Evolutionary conservation across 2,113 vertebrate genomes (phyloP).

Genomic region (Actenoides hombroni): DNA sequence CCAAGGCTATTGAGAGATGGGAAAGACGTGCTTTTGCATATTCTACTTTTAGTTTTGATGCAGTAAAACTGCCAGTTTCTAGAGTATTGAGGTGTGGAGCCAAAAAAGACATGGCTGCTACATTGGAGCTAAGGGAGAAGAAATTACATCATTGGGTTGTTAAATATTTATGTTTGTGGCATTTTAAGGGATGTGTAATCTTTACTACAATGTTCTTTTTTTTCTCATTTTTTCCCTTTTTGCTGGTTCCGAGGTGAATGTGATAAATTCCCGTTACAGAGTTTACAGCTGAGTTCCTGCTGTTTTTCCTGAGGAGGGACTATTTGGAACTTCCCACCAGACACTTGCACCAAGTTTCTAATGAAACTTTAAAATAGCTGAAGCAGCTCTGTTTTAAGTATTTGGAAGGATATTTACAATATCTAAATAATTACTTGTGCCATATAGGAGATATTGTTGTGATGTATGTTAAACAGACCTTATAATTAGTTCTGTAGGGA

Average conservation of each 20-base stretch:
- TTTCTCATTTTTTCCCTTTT: neutral
- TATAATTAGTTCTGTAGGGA: constrained; percentile 52
- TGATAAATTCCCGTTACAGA: neutral
- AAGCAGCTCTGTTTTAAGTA: constrained; percentile 9
- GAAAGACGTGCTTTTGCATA: neutral
- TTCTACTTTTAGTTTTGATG: neutral
- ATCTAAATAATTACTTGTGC: constrained; percentile 41
- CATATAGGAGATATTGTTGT: constrained; percentile 3
- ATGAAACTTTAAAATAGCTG: neutral
- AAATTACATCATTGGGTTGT: neutral
- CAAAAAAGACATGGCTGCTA: neutral
- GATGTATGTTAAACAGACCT: constrained; percentile 21
- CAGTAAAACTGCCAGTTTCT: neutral
- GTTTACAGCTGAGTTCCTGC: neutral
- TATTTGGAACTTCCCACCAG: neutral
- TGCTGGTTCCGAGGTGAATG: neutral
- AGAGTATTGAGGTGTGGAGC: neutral
- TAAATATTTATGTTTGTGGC: neutral
- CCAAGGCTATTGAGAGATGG: neutral
- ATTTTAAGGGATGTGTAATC: neutral
- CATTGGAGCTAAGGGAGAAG: neutral
- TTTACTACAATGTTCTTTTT: neutral
- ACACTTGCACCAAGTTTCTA: neutral
- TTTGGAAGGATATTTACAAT: constrained; percentile 28
- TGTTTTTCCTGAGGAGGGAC: neutral